phyloP scores from a whole-genome alignment of 2,797 vertebrate species.

The Oophaga sylvatica region DNA sequence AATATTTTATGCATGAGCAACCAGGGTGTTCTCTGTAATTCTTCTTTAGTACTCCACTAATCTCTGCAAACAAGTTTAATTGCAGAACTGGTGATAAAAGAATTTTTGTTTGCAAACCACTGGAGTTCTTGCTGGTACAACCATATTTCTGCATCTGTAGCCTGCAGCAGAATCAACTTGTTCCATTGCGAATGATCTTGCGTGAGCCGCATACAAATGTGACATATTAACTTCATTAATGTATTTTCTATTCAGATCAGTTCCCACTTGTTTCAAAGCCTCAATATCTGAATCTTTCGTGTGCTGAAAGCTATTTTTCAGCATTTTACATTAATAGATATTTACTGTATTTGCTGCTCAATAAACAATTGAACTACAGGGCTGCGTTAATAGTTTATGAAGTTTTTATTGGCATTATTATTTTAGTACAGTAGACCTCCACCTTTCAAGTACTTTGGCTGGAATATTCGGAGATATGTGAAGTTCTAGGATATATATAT shows the following conservation, averaged over 20 bases:
- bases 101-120: background rate
- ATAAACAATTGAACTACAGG: background rate
- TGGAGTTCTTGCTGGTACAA: conserved; percentile 20
- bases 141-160: conserved; percentile 44
- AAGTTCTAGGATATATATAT: background rate
- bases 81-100: conserved; percentile 5
- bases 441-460: background rate
- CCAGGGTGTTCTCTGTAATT: background rate
- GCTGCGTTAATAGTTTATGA: conserved; percentile 5
- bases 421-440: background rate
- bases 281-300: conserved; percentile 5
- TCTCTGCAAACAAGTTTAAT: conserved; percentile 15
- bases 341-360: background rate
- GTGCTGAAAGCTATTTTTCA: background rate
- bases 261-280: background rate
- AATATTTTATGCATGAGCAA: conserved; percentile 1
- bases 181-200: conserved; percentile 34
- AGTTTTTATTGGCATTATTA: conserved; percentile 2
- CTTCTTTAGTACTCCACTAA: conserved; percentile 5
- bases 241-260: conserved; percentile 29
- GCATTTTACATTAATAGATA: background rate
- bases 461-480: background rate
- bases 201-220: conserved; percentile 36
- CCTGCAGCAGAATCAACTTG: conserved; percentile 31
- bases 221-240: conserved; percentile 29